Base-by-base conservation (phyloP, 2,797 vertebrate genomes). In the Leuciscus waleckii region DNA sequence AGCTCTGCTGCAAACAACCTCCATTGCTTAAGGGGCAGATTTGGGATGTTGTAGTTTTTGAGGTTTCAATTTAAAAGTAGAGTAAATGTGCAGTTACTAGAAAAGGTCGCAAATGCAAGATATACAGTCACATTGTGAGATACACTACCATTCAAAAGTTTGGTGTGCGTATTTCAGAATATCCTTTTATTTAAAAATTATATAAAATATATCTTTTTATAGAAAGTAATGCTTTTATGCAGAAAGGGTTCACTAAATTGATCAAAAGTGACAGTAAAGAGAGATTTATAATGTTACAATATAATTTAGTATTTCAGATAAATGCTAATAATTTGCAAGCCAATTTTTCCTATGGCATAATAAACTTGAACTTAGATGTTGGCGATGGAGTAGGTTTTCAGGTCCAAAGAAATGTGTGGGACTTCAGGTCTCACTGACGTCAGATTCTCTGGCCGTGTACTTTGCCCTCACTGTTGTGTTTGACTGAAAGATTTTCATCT, bases 381-480 rank as follows among this genome's bases (percentile, higher is more conserved):
- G 76, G n/a, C 2, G 1, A 41, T 43, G 2, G 14, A 13, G n/a
- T 56, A 61, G 35, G 14, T 41, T 39, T 23, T 26, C 14, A 19
- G 54, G 54, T 82, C 17, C 10, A 39, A 56, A 71, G 4, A 58
- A 73, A 1, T 21, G 8, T 70, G 21, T 17, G 32, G 21, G 7
- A 39, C 51, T 70, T 81, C n/a, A 11, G 51, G 39, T 43, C 11
- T 43, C 41, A 32, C 4, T 82, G 26, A 74, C 39, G 8, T 75
- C 70, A 83, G 16, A 54, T 54, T 83, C 43, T 56, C 46, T 68
- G 37, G 51, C 51, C 8, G 4, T 39, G 2, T 58, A 56, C 19
- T 70, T 63, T 58, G 39, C 67, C 51, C 37, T 68, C 35, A 43
- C 70, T 84, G 65, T 69, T 84, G 49, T 71, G 9, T 85, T 85